These are phyloP conservation scores for Yponomeuta evonymella DNA, from an alignment of 2,888 invertebrate species.

Conservation along the genomic window DNA sequence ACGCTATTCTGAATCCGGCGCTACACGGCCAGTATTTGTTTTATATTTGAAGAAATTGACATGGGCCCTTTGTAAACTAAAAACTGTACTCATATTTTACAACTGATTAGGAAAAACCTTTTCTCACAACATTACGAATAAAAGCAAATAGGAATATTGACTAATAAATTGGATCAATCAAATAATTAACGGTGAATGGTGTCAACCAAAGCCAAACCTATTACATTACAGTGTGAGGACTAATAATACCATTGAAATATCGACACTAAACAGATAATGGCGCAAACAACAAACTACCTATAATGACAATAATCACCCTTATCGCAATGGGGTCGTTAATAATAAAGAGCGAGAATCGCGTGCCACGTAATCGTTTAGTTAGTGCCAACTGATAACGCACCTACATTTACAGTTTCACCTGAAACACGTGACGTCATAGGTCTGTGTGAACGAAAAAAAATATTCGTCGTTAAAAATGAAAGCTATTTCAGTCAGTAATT, in stretches of 20 bases:
- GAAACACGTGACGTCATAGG: neutral
- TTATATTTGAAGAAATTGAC: too few relatives aligned
- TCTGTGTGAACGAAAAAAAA: neutral
- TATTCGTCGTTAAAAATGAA: neutral
- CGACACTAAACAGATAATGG: neutral
- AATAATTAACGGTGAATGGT: neutral
- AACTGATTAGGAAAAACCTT: too few relatives aligned
- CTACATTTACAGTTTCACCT: neutral
- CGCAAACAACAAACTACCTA: neutral
- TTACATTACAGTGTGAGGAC: neutral
- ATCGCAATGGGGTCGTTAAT: neutral
- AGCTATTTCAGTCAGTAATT: neutral
- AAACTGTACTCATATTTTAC: too few relatives aligned
- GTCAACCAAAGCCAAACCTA: neutral
- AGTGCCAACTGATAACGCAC: constrained; percentile 33
- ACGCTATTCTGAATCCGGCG: too few relatives aligned
- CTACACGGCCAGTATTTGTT: too few relatives aligned
- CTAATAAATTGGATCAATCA: neutral
- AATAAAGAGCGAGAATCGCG: constrained; percentile 32
- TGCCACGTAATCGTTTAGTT: constrained; percentile 35
- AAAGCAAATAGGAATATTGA: too few relatives aligned
- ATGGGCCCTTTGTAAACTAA: too few relatives aligned
- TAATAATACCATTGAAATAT: neutral
- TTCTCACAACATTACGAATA: too few relatives aligned
- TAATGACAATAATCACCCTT: neutral